Base-by-base conservation (phyloP, 2,113 vertebrate genomes). In the Camelus bactrianus region DNA sequence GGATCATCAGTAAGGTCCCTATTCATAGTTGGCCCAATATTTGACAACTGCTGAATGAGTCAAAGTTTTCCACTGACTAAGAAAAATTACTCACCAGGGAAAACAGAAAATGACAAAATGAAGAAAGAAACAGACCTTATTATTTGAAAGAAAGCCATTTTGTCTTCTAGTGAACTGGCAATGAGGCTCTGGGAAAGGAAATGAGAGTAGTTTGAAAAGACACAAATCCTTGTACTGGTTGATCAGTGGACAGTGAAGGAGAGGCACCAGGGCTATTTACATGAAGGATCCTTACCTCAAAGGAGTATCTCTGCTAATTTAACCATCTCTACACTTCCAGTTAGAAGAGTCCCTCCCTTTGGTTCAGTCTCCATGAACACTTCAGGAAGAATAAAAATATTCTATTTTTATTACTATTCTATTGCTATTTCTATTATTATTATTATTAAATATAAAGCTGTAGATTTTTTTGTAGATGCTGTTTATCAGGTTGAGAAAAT, bases 71-170 rank as follows among this genome's bases (percentile, higher is more conserved):
- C 14, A 32, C 30, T 30, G 50, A 83, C n/a, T 35, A 67, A 85
- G 52, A 77, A 90, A 85, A 85, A 79, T 79, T 62, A 79, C 80
- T 91, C 80, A 95, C 88, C 80, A 70, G 46, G 77, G 19, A 76
- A 84, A 69, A 46, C 11, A 26, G 52, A 52, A 79, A n/a, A 35
- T 15, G 42, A 5, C 26, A 77, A 77, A 28, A 84, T 67, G 70
- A 83, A 73, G 32, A 89, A 48, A 76, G 46, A 90, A 54, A 62
- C 26, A 60, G 15, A 12, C 14, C 52, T 85, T n/a, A 38, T 69
- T 9, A 60, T 35, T 52, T 4, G 52, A 52, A 77, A 50, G 24
- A 56, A 94, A 77, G 62, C 42, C 88, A 52, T 85, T 84, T 69
- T 10, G 15, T 69, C 60, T 50, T 56, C 16, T 77, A n/a, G 56